These are phyloP conservation scores for Euplexia lucipara DNA, from an alignment of 2,888 invertebrate genomes.

Conservation along the genomic window DNA sequence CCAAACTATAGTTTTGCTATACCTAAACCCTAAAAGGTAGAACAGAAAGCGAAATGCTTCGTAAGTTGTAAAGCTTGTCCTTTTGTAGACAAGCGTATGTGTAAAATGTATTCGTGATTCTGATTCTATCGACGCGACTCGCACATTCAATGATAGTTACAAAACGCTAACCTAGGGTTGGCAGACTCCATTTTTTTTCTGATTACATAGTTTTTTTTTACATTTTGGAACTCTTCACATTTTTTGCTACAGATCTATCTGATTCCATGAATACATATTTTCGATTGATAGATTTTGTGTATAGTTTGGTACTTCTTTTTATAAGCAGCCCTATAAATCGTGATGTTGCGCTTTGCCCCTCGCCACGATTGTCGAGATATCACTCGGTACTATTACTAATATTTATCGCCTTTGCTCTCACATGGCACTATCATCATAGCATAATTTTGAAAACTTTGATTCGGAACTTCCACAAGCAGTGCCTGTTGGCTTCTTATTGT, in stretches of 20 bases:
- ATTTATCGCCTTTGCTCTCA: constrained; percentile 47
- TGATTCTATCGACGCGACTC: constrained; percentile 78
- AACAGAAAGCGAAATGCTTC: constrained; percentile 56
- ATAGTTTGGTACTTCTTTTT: not conserved
- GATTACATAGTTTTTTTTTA: constrained; percentile 17
- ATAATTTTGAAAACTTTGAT: constrained; percentile 22
- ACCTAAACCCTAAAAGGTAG: constrained; percentile 30
- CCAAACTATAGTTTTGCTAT: constrained; percentile 14
- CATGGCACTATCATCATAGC: constrained; percentile 25
- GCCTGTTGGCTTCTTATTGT: not conserved
- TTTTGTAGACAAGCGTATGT: constrained; percentile 68
- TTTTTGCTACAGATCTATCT: not conserved
- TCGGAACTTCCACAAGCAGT: not conserved
- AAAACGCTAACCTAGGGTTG: constrained; percentile 69
- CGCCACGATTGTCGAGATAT: constrained; percentile 47
- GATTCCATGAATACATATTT: not conserved
- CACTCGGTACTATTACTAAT: constrained; percentile 46
- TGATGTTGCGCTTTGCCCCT: constrained; percentile 48
- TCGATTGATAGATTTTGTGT: constrained; percentile 15
- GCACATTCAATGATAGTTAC: constrained; percentile 75
- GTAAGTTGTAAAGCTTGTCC: constrained; percentile 59
- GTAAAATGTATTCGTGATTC: constrained; percentile 78
- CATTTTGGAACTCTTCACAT: constrained; percentile 15
- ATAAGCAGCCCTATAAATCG: constrained; percentile 57
- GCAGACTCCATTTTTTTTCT: constrained; percentile 19